phyloP scores from a whole-genome alignment of 1,140 invertebrate genomes.

The Heliconius himera region DNA sequence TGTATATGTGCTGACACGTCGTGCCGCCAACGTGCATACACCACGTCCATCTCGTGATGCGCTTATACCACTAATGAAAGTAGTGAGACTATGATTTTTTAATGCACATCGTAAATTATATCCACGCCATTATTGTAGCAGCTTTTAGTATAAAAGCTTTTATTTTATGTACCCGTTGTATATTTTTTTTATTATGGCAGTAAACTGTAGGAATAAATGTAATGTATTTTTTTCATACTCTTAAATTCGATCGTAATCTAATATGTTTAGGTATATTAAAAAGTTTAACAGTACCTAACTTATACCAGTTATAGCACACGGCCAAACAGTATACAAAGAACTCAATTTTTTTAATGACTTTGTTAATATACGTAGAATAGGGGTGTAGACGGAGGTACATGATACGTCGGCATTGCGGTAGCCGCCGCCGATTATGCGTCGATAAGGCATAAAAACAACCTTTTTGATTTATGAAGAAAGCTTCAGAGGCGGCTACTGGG shows the following conservation, averaged over 20 bases:
- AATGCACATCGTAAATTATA: constrained; percentile 33
- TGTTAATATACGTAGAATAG: constrained; percentile 5
- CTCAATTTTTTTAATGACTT: not conserved
- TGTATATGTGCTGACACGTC: constrained; percentile 75
- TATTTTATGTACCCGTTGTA: constrained; percentile 15
- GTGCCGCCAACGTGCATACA: constrained; percentile 56
- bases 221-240: not conserved
- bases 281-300: too few relatives aligned
- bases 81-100: constrained; percentile 38
- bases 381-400: constrained; percentile 30
- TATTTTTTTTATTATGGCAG: not conserved
- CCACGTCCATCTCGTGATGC: constrained; percentile 53
- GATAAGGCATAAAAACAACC: constrained; percentile 79
- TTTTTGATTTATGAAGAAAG: constrained; percentile 80
- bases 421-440: constrained; percentile 73
- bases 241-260: not conserved
- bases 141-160: constrained; percentile 19
- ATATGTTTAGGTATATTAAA: not conserved
- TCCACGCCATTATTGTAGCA: constrained; percentile 16
- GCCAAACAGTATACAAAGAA: not conserved
- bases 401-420: constrained; percentile 53
- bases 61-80: constrained; percentile 42
- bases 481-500: constrained; percentile 70
- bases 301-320: too few relatives aligned
- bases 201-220: not conserved